Conservation (phyloP, 1,140 invertebrate species). For the Holcopasites calliopsidis region DNA sequence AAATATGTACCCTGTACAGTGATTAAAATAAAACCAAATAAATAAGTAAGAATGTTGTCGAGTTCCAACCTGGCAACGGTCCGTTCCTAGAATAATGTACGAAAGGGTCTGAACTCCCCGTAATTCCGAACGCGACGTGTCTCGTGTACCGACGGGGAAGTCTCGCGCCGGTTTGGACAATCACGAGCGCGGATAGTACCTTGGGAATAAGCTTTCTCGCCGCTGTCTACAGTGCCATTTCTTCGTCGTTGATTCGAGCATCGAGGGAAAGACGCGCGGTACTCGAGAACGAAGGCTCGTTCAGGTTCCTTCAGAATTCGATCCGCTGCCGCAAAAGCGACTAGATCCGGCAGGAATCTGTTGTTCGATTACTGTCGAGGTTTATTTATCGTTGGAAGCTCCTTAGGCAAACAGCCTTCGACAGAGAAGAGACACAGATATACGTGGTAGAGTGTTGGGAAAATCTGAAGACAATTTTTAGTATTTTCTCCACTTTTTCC, state of each 20-base stretch:
- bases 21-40: too few species aligned
- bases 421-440: not conserved
- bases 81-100: not conserved
- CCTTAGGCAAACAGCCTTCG: not conserved
- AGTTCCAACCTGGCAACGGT: not conserved
- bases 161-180: not conserved
- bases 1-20: too few species aligned
- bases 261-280: not conserved
- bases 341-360: not conserved
- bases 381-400: constrained; percentile 1
- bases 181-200: not conserved
- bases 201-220: not conserved
- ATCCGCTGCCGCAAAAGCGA: not conserved
- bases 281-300: not conserved
- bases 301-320: not conserved
- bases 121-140: not conserved
- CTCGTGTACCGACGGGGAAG: not conserved
- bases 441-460: not conserved
- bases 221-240: not conserved
- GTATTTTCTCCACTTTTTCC: too few species aligned
- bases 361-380: not conserved
- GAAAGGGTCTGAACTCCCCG: not conserved
- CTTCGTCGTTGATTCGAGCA: not conserved
- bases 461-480: too few species aligned
- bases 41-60: not conserved